phyloP scores from a whole-genome alignment of 2,797 vertebrate genomes.

The Acanthiza pusilla region DNA sequence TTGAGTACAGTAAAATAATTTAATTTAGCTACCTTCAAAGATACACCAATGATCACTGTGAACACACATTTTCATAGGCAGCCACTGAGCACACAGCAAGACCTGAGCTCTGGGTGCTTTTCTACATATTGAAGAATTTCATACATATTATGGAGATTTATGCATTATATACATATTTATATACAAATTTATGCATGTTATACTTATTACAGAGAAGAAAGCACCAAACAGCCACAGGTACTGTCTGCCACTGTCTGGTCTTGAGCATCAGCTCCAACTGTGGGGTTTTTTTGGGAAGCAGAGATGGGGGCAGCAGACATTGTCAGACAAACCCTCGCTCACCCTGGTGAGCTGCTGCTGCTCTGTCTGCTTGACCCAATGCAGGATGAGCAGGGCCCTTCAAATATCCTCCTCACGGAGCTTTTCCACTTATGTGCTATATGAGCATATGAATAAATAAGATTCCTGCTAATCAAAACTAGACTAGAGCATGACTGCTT shows the following conservation, averaged over 20 bases:
- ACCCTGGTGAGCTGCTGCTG: not conserved
- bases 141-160: not conserved
- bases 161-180: not conserved
- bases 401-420: not conserved
- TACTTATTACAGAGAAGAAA: not conserved
- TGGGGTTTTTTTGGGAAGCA: not conserved
- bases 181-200: not conserved
- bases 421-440: not conserved
- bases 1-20: not conserved
- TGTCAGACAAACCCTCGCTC: not conserved
- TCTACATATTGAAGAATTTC: not conserved
- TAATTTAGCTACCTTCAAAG: not conserved
- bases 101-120: not conserved
- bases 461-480: not conserved
- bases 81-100: not conserved
- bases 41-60: not conserved
- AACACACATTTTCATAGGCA: not conserved
- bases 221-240: not conserved
- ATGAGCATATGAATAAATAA: not conserved
- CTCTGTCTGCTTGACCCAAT: not conserved
- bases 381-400: not conserved
- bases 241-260: not conserved
- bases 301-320: not conserved
- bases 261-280: fast-evolving
- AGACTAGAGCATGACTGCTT: not conserved